Conservation (phyloP, 2,888 invertebrate genomes). For the Microctonus brassicae region DNA sequence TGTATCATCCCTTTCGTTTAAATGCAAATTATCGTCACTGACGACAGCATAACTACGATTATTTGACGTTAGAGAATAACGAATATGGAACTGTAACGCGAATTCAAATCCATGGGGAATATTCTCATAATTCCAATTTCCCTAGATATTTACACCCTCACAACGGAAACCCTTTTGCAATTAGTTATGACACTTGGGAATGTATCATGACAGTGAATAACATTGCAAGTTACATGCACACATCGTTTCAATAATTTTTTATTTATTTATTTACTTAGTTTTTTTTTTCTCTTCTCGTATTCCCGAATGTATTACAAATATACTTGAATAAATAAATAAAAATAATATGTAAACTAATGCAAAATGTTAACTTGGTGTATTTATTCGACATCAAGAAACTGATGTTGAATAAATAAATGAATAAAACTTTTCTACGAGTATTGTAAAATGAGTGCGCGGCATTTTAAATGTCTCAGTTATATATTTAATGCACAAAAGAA, state of each 20-base stretch:
- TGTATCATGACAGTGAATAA: neutral
- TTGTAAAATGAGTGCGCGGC: too few species aligned
- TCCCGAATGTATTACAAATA: neutral
- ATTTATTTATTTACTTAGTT: too few species aligned
- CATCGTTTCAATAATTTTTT: neutral
- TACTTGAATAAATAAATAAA: neutral
- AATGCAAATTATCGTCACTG: constrained; percentile 61
- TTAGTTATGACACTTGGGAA: neutral
- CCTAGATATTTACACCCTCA: constrained; percentile 22
- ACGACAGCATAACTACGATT: constrained; percentile 58
- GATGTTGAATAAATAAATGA: too few species aligned
- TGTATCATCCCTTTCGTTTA: constrained; percentile 51
- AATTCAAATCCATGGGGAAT: constrained; percentile 19
- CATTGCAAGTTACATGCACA: neutral
- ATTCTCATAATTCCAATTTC: constrained; percentile 25
- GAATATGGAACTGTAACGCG: constrained; percentile 26
- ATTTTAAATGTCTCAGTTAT: too few species aligned
- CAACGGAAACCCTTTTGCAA: constrained; percentile 13
- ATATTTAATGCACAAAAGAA: too few species aligned
- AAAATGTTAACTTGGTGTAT: too few species aligned
- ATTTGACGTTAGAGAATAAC: constrained; percentile 45
- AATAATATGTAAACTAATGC: too few species aligned
- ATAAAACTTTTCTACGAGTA: too few species aligned
- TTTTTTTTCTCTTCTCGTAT: constrained; percentile 9
- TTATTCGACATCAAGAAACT: too few species aligned